These are phyloP conservation scores for Hydrotaea cyrtoneurina DNA, from an alignment of 2,888 invertebrate species.

Conservation along the genomic window DNA sequence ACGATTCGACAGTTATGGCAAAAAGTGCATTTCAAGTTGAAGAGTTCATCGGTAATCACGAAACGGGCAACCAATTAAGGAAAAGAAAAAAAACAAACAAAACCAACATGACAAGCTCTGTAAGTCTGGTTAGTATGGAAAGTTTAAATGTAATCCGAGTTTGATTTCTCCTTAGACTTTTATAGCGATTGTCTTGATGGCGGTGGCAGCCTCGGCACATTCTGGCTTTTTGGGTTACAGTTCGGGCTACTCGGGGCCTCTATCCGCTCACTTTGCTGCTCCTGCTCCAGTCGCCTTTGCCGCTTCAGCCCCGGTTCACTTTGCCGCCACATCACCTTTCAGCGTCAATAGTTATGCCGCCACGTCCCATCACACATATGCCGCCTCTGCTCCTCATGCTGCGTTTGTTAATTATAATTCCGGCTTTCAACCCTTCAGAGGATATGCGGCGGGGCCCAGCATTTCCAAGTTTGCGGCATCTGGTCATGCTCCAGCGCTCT, in stretches of 20 bases:
- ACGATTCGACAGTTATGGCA: not conserved
- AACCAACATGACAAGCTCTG: slow-evolving; percentile 51
- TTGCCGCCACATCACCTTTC: slow-evolving; percentile 33
- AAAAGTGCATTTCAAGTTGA: slow-evolving; percentile 44
- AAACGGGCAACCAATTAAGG: not conserved
- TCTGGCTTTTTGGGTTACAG: slow-evolving; percentile 48
- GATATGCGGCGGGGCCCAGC: slow-evolving; percentile 33
- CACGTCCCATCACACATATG: slow-evolving; percentile 29
- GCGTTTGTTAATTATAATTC: slow-evolving; percentile 35
- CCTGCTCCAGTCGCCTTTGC: not conserved
- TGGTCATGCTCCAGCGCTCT: not conserved
- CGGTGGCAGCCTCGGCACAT: not conserved
- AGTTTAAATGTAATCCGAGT: not conserved
- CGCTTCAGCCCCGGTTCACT: not conserved
- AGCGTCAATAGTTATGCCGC: slow-evolving; percentile 12
- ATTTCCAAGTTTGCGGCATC: slow-evolving; percentile 37
- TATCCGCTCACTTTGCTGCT: not conserved
- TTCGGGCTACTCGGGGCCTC: not conserved
- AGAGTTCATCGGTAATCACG: slow-evolving; percentile 47
- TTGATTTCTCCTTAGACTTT: slow-evolving; percentile 35
- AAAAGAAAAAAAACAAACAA: not conserved
- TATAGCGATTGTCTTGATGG: not conserved
- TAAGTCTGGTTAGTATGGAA: slow-evolving; percentile 25
- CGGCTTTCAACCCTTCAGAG: slow-evolving; percentile 17
- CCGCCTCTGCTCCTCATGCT: slow-evolving; percentile 2